phyloP scores from a whole-genome alignment of 2,113 vertebrate species.

The Ophthalmolycus amberensis region DNA sequence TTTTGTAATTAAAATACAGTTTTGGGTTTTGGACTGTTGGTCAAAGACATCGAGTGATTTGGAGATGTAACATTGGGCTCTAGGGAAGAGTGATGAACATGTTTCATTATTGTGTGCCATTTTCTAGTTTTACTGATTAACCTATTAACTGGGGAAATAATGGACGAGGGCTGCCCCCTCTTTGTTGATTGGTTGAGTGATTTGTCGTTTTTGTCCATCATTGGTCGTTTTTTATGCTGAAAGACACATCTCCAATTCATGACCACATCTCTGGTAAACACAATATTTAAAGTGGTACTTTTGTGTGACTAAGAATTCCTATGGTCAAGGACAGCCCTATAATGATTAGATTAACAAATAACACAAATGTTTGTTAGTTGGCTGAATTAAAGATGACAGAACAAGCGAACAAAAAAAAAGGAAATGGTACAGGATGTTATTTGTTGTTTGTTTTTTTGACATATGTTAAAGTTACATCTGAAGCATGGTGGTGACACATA shows the following conservation, averaged over 20 bases:
- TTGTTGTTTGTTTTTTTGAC: not conserved
- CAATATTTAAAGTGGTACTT: not conserved
- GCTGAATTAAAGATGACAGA: not conserved
- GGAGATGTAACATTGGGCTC: not conserved
- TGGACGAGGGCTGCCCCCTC: not conserved
- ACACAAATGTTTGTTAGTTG: not conserved
- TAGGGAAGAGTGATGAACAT: not conserved
- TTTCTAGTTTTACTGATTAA: not conserved
- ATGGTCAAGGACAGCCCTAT: not conserved
- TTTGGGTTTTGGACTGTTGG: not conserved
- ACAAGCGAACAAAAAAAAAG: not conserved
- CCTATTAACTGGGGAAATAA: not conserved
- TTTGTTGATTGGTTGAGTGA: not conserved
- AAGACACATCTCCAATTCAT: not conserved
- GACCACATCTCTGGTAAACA: not conserved
- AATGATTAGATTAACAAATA: not conserved
- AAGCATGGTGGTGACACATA: not conserved
- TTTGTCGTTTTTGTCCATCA: not conserved
- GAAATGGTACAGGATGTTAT: not conserved
- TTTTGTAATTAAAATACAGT: not conserved
- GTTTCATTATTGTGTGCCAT: not conserved
- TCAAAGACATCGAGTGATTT: not conserved
- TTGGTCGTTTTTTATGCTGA: not conserved
- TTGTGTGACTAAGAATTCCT: not conserved
- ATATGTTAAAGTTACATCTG: not conserved